These are phyloP conservation scores for Acleris cristana DNA, from an alignment of 2,888 invertebrate species.

Conservation along the genomic window DNA sequence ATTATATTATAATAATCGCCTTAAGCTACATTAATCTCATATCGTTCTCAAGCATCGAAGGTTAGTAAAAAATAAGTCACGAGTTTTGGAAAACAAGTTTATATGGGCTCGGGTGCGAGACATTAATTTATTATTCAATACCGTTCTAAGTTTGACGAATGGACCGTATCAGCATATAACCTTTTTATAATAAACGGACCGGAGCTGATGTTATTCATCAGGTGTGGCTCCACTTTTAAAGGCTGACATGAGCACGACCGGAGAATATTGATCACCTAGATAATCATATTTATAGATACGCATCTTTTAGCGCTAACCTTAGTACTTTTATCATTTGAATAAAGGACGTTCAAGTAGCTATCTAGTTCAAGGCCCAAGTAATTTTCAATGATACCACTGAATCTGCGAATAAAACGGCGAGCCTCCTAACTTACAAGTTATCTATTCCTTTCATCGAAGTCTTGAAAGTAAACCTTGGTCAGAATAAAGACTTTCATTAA, in stretches of 20 bases:
- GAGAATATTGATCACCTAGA: slow-evolving; percentile 29
- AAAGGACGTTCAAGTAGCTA: too few species aligned
- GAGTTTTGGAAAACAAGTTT: slow-evolving; percentile 19
- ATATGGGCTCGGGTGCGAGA: slow-evolving; percentile 7
- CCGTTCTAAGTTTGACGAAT: slow-evolving; percentile 30
- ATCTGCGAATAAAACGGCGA: too few species aligned
- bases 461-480: too few species aligned
- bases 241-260: slow-evolving; percentile 20
- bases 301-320: slow-evolving; percentile 19
- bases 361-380: too few species aligned
- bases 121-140: slow-evolving; percentile 31
- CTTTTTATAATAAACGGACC: slow-evolving; percentile 28
- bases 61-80: slow-evolving; percentile 29
- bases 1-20: background rate
- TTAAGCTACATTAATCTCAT: slow-evolving; percentile 1
- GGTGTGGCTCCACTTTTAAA: slow-evolving; percentile 23
- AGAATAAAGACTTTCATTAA: too few species aligned
- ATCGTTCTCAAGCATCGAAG: slow-evolving; percentile 24
- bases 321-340: background rate
- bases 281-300: slow-evolving; percentile 1
- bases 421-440: too few species aligned
- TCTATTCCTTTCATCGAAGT: too few species aligned
- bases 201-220: slow-evolving; percentile 24
- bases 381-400: too few species aligned
- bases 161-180: slow-evolving; percentile 18